Percentiles rank a stretch among this genome's conserved stretches.
Evolutionary conservation across 1,140 invertebrate genomes (phyloP).

Genomic region (Drosophila pruinosa): DNA sequence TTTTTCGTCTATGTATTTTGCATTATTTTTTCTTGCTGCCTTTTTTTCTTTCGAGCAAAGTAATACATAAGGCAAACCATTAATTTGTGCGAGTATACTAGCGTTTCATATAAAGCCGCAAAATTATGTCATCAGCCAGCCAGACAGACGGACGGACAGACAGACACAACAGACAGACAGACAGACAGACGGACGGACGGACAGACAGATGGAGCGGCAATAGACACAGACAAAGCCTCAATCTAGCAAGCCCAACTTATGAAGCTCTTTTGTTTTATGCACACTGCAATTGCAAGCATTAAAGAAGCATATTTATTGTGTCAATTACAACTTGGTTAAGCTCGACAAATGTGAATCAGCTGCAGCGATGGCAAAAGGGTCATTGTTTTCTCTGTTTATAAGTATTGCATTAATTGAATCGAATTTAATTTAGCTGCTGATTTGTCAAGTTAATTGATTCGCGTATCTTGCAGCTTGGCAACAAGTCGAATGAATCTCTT

Average conservation of each 20-base stretch:
- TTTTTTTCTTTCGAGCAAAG: slow-evolving; percentile 27
- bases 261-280: not conserved
- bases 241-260: not conserved
- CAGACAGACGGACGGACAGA: too few species aligned
- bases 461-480: too few species aligned
- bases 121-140: slow-evolving; percentile 59
- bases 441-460: not conserved
- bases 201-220: not conserved
- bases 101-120: slow-evolving; percentile 12
- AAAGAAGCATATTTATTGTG: not conserved
- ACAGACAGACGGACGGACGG: not conserved
- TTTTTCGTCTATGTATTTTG: slow-evolving; percentile 2
- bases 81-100: slow-evolving; percentile 48
- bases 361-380: not conserved
- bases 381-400: not conserved
- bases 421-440: not conserved
- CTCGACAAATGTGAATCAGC: too few species aligned
- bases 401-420: too few species aligned
- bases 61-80: slow-evolving; percentile 53
- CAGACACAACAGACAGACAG: too few species aligned
- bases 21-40: slow-evolving; percentile 5
- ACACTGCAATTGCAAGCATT: not conserved
- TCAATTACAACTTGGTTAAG: not conserved
- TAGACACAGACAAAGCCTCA: not conserved
- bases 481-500: too few species aligned